These are phyloP conservation scores for Torymus tubicola DNA, from an alignment of 2,888 invertebrate genomes.

Conservation along the genomic window DNA sequence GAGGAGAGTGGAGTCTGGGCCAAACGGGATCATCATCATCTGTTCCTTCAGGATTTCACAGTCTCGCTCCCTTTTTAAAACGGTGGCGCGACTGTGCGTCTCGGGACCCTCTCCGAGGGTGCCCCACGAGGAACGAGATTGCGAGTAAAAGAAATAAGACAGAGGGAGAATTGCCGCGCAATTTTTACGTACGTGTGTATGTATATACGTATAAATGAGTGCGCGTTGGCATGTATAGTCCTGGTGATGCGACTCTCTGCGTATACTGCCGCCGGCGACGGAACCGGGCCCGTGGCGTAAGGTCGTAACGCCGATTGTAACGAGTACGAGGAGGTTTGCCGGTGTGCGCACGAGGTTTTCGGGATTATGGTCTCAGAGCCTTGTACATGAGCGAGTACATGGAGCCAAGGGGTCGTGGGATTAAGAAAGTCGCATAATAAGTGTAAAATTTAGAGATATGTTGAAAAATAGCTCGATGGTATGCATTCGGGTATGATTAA, in stretches of 20 bases:
- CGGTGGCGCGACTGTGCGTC: neutral
- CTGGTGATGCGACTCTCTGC: neutral
- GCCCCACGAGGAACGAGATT: too few relatives aligned
- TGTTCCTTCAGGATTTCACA: constrained; percentile 71
- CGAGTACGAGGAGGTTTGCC: neutral
- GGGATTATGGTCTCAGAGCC: neutral
- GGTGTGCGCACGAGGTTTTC: neutral
- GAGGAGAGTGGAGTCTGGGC: constrained; percentile 32
- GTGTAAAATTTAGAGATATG: too few relatives aligned
- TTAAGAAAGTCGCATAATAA: too few relatives aligned
- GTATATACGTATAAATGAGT: neutral
- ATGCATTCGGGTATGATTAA: too few relatives aligned
- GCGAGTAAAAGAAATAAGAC: constrained; percentile 9
- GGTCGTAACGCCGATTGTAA: neutral
- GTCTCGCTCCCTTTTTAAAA: constrained; percentile 37
- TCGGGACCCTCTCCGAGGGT: constrained; percentile 21
- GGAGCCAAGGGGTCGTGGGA: too few relatives aligned
- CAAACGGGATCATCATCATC: constrained; percentile 74
- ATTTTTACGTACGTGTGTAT: constrained; percentile 25
- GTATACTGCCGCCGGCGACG: neutral
- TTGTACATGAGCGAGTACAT: too few relatives aligned
- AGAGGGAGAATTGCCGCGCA: constrained; percentile 37
- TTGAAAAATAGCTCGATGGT: too few relatives aligned
- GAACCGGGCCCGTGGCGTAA: too few relatives aligned
- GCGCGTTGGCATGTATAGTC: neutral